phyloP scores from a whole-genome alignment of 2,113 vertebrate genomes.

The Lanius ludovicianus region DNA sequence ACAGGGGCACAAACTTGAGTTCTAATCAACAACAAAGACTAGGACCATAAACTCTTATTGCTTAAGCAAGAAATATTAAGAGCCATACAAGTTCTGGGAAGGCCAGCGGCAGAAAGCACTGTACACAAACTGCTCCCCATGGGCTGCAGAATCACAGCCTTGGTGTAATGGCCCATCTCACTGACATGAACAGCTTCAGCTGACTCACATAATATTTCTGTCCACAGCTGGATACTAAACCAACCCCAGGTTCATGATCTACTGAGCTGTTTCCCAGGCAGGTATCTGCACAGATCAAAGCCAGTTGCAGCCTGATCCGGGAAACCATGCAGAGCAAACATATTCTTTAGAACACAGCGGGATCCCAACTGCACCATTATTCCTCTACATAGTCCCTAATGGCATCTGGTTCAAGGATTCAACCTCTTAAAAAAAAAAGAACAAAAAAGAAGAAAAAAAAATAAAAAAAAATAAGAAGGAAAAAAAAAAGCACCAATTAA shows the following conservation, averaged over 20 bases:
- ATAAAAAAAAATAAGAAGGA: background rate
- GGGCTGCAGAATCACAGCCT: background rate
- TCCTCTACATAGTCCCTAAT: background rate
- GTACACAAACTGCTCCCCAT: background rate
- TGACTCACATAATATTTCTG: background rate
- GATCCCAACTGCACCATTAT: background rate
- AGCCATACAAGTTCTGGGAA: background rate
- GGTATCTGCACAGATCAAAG: background rate
- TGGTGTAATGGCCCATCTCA: background rate
- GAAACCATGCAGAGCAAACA: background rate
- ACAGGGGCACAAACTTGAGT: constrained; percentile 66
- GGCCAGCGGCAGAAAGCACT: background rate
- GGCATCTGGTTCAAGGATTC: background rate
- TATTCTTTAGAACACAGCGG: background rate
- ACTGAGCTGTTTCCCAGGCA: background rate
- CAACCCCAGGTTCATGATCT: background rate
- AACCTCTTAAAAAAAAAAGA: background rate
- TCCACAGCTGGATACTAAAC: background rate
- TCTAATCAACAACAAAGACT: constrained; percentile 62
- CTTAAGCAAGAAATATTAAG: constrained; percentile 52
- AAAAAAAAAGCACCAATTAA: background rate
- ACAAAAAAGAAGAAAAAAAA: background rate
- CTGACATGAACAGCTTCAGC: background rate
- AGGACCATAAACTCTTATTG: constrained; percentile 52
- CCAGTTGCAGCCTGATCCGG: background rate